Evolutionary conservation across 2,888 invertebrate genomes (phyloP), one percentile per base, ranked within the genome.

Genomic region (Schizaphis graminum): DNA sequence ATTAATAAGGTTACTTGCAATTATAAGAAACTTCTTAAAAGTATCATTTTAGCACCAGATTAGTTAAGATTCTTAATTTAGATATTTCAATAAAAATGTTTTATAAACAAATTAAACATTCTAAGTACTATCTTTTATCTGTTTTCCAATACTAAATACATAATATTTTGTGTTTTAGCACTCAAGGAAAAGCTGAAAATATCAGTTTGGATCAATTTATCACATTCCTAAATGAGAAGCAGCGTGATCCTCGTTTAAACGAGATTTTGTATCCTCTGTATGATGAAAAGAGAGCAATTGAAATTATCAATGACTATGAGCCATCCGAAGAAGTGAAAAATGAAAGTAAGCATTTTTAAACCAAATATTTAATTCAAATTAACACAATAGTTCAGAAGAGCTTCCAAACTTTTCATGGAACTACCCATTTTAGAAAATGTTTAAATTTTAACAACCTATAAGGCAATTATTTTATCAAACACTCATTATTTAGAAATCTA

Each of bases 261-360:
- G 99, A 99, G 97, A 99, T 99, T 96, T 97, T 99, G 91, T 99
- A 98, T 96, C 99, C 99, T 5, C 97, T 99, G 94, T 99, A 99
- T 96, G 99, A 99, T 95, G 98, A 98, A 95, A 98, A 98, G 96
- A 97, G 99, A 95, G 98, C 98, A 35, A 96, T 97, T 61, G 98
- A 99, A 96, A 99, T 99, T 95, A 98, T 99, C 95, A 97, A 97
- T 95, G 98, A 98, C 8, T 99, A 99, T 95, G 99, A 99, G 96
- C 97, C 98, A 95, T 97, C 98, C 95, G 97, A 98, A 93, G 98
- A 98, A 91, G 97, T 97, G 35, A 97, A 96, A 95, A 97, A 96
- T 95, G 97, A 97, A 95, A 98, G 98, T 98, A 95, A 96, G 97
- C 96, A 57, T 49, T 85, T 56, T 92, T 41, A 26, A 49, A 11